Base-by-base conservation (phyloP, 2,888 invertebrate species). In the Pyrochroa serraticornis region DNA sequence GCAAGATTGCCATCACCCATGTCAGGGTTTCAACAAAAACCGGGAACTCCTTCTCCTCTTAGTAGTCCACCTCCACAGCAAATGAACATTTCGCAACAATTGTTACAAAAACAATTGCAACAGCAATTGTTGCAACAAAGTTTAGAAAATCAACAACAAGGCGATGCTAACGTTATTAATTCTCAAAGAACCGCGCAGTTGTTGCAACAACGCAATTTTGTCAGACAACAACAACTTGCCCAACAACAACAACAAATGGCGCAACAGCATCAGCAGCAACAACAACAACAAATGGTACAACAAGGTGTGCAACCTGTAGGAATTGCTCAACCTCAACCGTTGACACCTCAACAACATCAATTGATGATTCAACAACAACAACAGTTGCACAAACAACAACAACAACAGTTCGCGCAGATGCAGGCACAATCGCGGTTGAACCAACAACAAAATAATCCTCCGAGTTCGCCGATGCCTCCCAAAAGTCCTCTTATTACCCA, bases 391-490 rank as follows among this genome's bases (percentile, higher is more conserved):
- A 70, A 69, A 14, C 71, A 72, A 43, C 74, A 75, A 44, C 75
- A 75, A 52, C 22, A 22, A 22, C 22, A 22, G 5, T 22, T 22
- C 22, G 22, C 22, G 22, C 22, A 22, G 22, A 22, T 22, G 22
- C 22, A 22, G 22, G 22, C 22, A 5, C 22, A 69, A 42, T 63
- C 66, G 39, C 67, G 69, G 53, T 69, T 68, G 33, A 71, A 69
- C 45, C 68, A 69, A 31, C 73, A 65, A 41, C 68, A 66, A 51
- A 58, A 58, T 14, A 67, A 66, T 67, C 82, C 83, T 8, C 82
- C 84, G 6, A 82, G 79, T 48, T 84, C 84, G 7, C 84, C 84
- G 1, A 83, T 84, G 82, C 81, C 81, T 8, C 81, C 82, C 1
- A 77, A 82, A 32, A 83, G 83, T 74, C 84, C 84, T 0, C 69